Evolutionary conservation across 2,888 invertebrate genomes (phyloP), one percentile per base, ranked within the genome.

Genomic region (Apeira syringaria): DNA sequence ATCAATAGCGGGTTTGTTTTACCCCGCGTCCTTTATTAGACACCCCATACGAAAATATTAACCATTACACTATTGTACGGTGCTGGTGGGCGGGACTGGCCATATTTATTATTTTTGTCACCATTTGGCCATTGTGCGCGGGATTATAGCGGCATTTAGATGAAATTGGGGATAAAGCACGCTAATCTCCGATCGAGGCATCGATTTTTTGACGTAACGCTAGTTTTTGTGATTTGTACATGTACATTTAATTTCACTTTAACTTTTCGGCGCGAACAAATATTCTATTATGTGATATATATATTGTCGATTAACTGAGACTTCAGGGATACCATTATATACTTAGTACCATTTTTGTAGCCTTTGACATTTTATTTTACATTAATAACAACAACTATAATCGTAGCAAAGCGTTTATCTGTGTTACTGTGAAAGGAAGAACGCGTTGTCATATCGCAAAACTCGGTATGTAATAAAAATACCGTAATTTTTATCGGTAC

Each of bases 51-150:
- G 69, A 84, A 80, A 86, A 86, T 82, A 85, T 81, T 78, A 81
- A 47, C 50, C 43, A 52, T 53, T 46, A 51, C 51, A 53, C 53
- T 53, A 58, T 56, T 56, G 56, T 58, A 61, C 58, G 64, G 70
- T 66, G 62, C 68, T 70, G 76, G 78, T 77, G 68, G 77, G 79
- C 83, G 83, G 78, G 63, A 64, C 78, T 56, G 48, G 70, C 74
- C 64, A 75, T 88, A 89, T 88, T 88, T 88, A 87, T 89, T 89
- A 88, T 89, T 89, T 88, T 85, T 86, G 87, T 87, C 87, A 80
- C 89, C 79, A 74, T 78, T 89, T 87, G 84, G 79, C 88, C 78
- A 75, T 78, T 89, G 89, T 89, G 71, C 74, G 53, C 34, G 64
- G 85, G 86, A 83, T 88, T 86, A 89, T 75, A 79, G 74, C 69